Percentiles rank a stretch among this genome's conserved stretches.
Conservation (phyloP, 2,888 invertebrate species). For the Coecobrya sp. region DNA sequence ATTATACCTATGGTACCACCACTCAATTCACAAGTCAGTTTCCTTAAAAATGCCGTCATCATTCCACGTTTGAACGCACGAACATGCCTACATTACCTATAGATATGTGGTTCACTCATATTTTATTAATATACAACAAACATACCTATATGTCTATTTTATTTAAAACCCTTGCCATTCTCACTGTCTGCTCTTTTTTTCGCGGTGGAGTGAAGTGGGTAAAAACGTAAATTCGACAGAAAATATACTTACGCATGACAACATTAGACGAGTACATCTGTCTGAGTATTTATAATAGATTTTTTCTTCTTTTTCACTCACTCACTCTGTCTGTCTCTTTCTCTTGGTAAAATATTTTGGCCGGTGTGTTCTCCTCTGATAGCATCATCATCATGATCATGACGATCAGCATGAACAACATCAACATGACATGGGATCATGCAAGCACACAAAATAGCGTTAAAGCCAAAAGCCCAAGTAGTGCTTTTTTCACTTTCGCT, state of each 20-base stretch:
- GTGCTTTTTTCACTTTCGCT: conserved; percentile 69
- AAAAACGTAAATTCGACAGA: conserved; percentile 45
- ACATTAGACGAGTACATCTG: conserved; percentile 54
- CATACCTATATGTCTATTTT: not conserved
- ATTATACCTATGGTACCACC: not conserved
- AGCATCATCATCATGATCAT: conserved; percentile 31
- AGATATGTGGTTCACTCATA: not conserved
- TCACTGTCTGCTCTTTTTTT: conserved; percentile 36
- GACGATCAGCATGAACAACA: conserved; percentile 9
- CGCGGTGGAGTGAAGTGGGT: not conserved
- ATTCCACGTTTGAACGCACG: not conserved
- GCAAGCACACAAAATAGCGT: conserved; percentile 45
- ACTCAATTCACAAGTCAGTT: conserved; percentile 1
- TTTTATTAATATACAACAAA: not conserved
- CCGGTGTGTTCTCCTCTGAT: conserved; percentile 62
- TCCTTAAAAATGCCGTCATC: not conserved
- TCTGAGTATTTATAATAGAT: conserved; percentile 53
- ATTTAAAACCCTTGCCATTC: conserved; percentile 5
- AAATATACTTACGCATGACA: conserved; percentile 59
- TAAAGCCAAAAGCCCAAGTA: conserved; percentile 48
- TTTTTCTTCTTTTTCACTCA: conserved; percentile 8
- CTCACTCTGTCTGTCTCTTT: not conserved
- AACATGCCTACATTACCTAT: not conserved
- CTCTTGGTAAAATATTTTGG: conserved; percentile 59
- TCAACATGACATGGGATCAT: conserved; percentile 58